These are phyloP conservation scores for Bucco capensis DNA, from an alignment of 2,113 vertebrate genomes.

Conservation along the genomic window DNA sequence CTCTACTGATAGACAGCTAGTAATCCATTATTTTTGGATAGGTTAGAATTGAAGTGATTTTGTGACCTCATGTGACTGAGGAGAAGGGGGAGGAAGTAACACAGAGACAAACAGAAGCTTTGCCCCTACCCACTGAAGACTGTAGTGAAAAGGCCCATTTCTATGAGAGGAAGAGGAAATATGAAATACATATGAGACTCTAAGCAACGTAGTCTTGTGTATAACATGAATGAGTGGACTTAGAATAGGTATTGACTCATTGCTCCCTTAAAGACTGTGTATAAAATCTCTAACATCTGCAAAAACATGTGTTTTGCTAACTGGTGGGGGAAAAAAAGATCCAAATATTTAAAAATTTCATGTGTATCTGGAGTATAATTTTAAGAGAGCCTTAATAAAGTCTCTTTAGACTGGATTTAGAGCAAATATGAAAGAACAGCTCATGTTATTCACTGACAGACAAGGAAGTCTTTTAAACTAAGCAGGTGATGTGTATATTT, in stretches of 20 bases:
- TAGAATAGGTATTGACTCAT: not conserved
- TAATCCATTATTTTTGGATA: not conserved
- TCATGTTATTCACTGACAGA: constrained; percentile 28
- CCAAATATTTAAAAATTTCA: not conserved
- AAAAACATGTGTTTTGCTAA: not conserved
- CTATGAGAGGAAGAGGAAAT: not conserved
- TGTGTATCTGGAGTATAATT: not conserved
- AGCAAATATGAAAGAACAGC: constrained; percentile 28
- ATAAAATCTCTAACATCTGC: not conserved
- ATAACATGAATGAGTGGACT: not conserved
- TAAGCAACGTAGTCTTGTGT: not conserved
- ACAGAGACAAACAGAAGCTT: not conserved
- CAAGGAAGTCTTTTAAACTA: constrained; percentile 32
- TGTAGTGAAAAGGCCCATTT: not conserved
- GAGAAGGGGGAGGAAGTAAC: not conserved
- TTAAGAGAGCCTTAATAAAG: not conserved
- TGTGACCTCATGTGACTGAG: not conserved
- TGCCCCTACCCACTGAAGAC: not conserved
- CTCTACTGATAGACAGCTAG: not conserved
- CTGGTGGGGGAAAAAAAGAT: not conserved
- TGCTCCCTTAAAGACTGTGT: not conserved
- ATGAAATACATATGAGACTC: not conserved
- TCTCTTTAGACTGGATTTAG: not conserved
- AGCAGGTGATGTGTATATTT: not conserved
- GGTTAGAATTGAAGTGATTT: not conserved